Evolutionary conservation across 30 jellyfish, hydroid and myxozoan genomes (phyloP).

Genomic region (Turritopsis rubra): DNA sequence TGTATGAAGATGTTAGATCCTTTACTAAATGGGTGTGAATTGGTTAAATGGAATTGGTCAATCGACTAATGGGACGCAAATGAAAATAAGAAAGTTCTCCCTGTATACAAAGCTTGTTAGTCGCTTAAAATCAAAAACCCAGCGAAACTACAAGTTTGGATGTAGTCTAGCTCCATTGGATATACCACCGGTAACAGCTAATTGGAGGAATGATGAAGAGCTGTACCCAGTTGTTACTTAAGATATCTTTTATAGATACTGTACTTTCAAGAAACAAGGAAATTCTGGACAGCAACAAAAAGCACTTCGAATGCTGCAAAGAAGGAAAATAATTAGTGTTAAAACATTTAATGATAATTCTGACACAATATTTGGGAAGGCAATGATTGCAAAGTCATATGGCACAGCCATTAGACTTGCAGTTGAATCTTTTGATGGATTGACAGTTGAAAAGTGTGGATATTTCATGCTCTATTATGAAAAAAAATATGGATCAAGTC

Average conservation of each 20-base stretch:
- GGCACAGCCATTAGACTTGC: neutral
- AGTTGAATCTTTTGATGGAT: neutral
- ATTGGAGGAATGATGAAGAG: neutral
- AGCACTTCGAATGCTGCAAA: neutral
- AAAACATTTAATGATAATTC: neutral
- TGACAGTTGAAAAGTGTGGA: too few species aligned
- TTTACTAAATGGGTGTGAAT: too few species aligned
- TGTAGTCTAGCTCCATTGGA: constrained; percentile 15
- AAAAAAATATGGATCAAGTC: neutral
- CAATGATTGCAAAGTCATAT: neutral
- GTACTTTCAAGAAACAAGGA: neutral
- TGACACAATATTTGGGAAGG: neutral
- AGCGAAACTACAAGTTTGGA: constrained; percentile 1
- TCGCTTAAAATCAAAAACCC: neutral
- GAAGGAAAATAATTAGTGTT: neutral
- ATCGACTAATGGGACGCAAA: constrained; percentile 16
- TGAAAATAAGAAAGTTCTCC: neutral
- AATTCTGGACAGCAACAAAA: constrained; percentile 13
- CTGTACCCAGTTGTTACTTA: constrained; percentile 7
- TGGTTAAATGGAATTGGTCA: constrained; percentile 20
- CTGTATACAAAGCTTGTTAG: constrained; percentile 1
- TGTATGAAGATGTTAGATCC: too few species aligned
- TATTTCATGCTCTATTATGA: neutral
- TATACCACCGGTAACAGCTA: neutral
- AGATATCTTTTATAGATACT: neutral